phyloP scores from a whole-genome alignment of 2,888 invertebrate genomes.

The Eudemis profundana region DNA sequence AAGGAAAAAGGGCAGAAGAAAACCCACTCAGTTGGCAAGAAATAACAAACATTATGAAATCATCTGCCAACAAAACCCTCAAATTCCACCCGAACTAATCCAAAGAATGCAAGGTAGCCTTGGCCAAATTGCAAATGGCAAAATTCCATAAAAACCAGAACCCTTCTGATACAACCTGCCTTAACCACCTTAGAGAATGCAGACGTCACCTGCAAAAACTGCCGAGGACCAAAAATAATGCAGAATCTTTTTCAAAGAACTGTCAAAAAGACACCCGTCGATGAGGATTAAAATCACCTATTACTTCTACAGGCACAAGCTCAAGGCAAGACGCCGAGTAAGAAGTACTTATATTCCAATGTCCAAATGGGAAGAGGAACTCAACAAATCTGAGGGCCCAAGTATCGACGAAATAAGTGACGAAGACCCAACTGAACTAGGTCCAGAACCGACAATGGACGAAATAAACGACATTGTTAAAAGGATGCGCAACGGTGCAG shows the following conservation, averaged over 20 bases:
- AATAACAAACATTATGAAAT: background rate
- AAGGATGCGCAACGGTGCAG: background rate
- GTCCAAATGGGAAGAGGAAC: no score
- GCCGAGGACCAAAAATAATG: background rate
- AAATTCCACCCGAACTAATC: background rate
- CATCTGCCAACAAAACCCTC: background rate
- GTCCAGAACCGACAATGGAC: background rate
- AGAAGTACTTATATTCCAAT: no score
- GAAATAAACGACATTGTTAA: background rate
- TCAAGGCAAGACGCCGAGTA: background rate
- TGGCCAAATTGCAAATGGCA: background rate
- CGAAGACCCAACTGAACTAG: background rate
- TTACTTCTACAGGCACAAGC: background rate
- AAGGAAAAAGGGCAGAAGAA: background rate
- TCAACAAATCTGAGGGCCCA: no score
- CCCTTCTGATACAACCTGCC: background rate
- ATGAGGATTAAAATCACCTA: background rate
- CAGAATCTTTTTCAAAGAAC: background rate
- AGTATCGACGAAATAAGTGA: background rate
- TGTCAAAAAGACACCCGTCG: background rate
- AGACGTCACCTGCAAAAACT: background rate
- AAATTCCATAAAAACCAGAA: background rate
- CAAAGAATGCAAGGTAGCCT: background rate
- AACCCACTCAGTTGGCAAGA: background rate
- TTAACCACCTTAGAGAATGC: background rate